These are phyloP conservation scores for Alcis repandata DNA, from an alignment of 2,888 invertebrate genomes.

Conservation along the genomic window DNA sequence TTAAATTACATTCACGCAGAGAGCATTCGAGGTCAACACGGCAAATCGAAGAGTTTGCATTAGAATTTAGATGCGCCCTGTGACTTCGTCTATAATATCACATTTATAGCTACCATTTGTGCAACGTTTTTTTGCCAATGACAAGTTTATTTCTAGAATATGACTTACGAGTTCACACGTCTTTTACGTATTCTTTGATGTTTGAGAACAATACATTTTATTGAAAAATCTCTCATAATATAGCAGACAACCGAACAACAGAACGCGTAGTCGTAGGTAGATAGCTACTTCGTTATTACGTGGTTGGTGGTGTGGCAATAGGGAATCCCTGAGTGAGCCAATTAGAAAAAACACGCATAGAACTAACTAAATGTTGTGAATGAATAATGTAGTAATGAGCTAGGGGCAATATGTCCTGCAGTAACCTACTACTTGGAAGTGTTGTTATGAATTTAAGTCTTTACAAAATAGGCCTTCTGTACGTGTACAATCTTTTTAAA, in stretches of 20 bases:
- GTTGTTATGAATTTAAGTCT: too few species aligned
- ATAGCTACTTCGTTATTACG: neutral
- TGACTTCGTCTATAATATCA: neutral
- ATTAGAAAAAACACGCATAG: too few species aligned
- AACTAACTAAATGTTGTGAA: too few species aligned
- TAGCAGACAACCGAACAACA: too few species aligned
- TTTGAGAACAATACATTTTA: conserved; percentile 1
- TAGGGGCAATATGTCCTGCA: too few species aligned
- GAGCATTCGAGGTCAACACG: conserved; percentile 15
- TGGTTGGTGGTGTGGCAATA: neutral
- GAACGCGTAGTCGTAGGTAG: neutral
- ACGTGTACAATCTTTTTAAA: too few species aligned
- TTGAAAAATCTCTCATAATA: neutral
- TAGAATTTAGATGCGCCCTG: conserved; percentile 7
- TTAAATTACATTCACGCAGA: conserved; percentile 22
- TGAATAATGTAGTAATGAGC: too few species aligned
- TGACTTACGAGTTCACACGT: neutral
- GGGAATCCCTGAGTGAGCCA: neutral
- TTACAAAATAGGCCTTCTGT: too few species aligned
- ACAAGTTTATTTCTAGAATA: neutral
- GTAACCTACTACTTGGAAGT: too few species aligned
- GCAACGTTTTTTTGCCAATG: neutral
- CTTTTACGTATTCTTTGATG: neutral
- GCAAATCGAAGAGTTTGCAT: conserved; percentile 10
- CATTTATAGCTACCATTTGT: neutral